These are phyloP conservation scores for Diarsia dahlii DNA, from an alignment of 2,888 invertebrate genomes.

Conservation along the genomic window DNA sequence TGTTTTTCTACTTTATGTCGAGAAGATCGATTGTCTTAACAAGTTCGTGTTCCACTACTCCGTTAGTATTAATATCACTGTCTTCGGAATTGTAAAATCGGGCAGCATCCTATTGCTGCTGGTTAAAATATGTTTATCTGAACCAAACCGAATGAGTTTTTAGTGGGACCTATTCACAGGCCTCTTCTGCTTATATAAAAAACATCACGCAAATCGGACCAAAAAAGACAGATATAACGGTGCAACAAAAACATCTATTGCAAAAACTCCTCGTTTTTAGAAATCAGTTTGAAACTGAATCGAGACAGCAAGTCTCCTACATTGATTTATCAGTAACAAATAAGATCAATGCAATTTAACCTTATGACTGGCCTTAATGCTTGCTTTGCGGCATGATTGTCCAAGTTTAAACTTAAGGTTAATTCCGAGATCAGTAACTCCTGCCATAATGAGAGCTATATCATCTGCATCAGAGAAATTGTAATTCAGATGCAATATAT, in stretches of 20 bases:
- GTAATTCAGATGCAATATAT: constrained; percentile 1
- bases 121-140: background rate
- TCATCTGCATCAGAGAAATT: background rate
- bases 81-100: background rate
- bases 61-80: background rate
- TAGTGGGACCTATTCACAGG: background rate
- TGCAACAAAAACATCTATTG: constrained; percentile 2
- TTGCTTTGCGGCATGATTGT: constrained; percentile 68
- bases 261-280: constrained; percentile 1
- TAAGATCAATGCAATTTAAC: constrained; percentile 65
- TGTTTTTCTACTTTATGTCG: background rate
- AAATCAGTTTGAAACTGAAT: constrained; percentile 15
- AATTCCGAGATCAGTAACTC: constrained; percentile 69
- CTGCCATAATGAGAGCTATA: constrained; percentile 65
- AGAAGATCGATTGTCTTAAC: constrained; percentile 3
- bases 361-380: constrained; percentile 72
- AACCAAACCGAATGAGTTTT: background rate
- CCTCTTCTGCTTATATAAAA: constrained; percentile 5
- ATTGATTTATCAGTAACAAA: constrained; percentile 35
- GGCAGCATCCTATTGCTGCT: background rate
- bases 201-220: constrained; percentile 9
- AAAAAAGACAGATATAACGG: constrained; percentile 13
- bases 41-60: background rate
- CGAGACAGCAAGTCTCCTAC: constrained; percentile 12
- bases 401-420: constrained; percentile 73